Percentiles rank a stretch among this genome's conserved stretches.
These are phyloP conservation scores for Sitodiplosis mosellana DNA, from an alignment of 1,140 invertebrate species.

Conservation along the genomic window DNA sequence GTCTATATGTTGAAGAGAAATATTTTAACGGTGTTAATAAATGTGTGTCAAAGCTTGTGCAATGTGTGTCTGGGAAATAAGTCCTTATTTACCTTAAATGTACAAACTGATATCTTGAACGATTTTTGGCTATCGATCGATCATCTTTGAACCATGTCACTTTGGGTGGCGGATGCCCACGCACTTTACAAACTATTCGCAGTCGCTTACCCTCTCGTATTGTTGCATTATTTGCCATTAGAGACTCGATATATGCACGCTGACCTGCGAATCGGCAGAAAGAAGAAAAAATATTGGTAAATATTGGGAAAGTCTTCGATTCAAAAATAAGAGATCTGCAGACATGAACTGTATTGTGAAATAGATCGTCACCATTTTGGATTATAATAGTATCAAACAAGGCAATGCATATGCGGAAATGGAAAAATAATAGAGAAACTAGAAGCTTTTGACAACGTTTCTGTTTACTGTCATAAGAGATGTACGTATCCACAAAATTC, in stretches of 20 bases:
- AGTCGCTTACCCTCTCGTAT: conserved; percentile 32
- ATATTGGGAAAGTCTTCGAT: too few relatives aligned
- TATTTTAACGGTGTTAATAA: neutral
- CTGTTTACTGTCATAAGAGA: too few relatives aligned
- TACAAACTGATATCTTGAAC: conserved; percentile 21
- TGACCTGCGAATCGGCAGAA: conserved; percentile 21
- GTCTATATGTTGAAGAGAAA: conserved; percentile 38
- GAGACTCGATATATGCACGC: conserved; percentile 20
- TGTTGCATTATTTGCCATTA: conserved; percentile 16
- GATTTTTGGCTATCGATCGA: conserved; percentile 29
- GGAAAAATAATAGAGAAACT: too few relatives aligned
- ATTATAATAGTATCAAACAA: too few relatives aligned
- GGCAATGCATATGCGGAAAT: too few relatives aligned
- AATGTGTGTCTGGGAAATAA: too few relatives aligned
- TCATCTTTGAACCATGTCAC: conserved; percentile 57
- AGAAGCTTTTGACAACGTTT: too few relatives aligned
- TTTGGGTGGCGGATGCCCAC: conserved; percentile 45
- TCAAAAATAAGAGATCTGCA: too few relatives aligned
- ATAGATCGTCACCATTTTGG: too few relatives aligned
- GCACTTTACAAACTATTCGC: conserved; percentile 45
- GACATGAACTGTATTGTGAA: too few relatives aligned
- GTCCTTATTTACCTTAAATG: conserved; percentile 25
- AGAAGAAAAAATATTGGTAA: conserved; percentile 5
- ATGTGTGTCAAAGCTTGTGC: neutral
- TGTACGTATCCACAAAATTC: too few relatives aligned